A percentile compares a stretch with the other conserved stretches of the same genome.
phyloP scores from a whole-genome alignment of 2,113 vertebrate genomes.

The Hipposideros armiger region DNA sequence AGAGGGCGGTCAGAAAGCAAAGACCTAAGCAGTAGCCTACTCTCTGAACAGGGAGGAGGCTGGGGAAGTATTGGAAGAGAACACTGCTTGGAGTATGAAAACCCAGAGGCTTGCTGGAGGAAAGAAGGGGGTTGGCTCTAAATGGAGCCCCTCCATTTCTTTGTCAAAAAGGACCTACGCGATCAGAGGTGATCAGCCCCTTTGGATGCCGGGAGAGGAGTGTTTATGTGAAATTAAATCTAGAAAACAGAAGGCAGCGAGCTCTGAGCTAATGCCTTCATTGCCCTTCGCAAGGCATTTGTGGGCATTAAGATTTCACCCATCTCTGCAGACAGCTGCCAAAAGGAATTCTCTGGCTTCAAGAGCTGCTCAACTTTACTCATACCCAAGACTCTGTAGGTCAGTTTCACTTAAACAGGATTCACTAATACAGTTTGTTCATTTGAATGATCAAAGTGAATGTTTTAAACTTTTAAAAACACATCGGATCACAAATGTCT shows the following conservation, averaged over 20 bases:
- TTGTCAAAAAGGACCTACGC: not conserved
- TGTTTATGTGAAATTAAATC: constrained; percentile 51
- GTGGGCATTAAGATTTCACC: constrained; percentile 10
- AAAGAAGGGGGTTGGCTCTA: not conserved
- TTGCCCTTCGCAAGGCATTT: not conserved
- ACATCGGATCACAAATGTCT: not conserved
- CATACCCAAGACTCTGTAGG: not conserved
- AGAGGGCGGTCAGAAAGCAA: constrained; percentile 25
- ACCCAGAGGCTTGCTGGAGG: not conserved
- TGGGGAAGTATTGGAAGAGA: not conserved
- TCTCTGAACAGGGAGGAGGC: not conserved
- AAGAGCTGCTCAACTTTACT: not conserved
- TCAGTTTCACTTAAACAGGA: not conserved
- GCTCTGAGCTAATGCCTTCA: not conserved
- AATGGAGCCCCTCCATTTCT: not conserved
- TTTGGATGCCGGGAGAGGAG: not conserved
- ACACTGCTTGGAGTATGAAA: not conserved
- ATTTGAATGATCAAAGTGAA: not conserved
- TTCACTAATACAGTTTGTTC: not conserved
- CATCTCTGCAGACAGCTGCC: constrained; percentile 56
- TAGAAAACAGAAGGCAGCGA: constrained; percentile 47
- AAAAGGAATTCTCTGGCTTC: not conserved
- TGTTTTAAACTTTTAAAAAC: constrained; percentile 26
- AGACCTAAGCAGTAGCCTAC: not conserved
- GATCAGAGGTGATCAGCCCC: not conserved